Evolutionary conservation across 37 sponge, comb jelly and placozoan genomes (phyloP), one percentile per base, ranked within the genome.

Genomic region (Oopsacas minuta): DNA sequence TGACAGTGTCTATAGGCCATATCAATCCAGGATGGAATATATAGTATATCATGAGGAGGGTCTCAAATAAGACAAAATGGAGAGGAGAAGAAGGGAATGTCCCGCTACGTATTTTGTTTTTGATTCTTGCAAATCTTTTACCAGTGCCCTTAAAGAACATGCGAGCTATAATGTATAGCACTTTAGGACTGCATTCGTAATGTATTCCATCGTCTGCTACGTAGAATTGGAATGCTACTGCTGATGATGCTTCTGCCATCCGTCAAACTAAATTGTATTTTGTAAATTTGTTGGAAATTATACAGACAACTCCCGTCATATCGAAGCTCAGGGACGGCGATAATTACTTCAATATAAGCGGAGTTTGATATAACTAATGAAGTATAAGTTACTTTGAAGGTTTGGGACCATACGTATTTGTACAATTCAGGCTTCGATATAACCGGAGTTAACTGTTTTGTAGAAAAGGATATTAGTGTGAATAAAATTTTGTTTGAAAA

Each of bases 231-330:
- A 97, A 97, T 25, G 94, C 98, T 15, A 97, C 98, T 8, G 98
- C 98, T 36, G 91, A 89, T 22, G 86, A 90, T n/a, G 98, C 98
- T 87, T 97, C 98, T 36, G 98, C 98, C 98, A 97, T 97, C 39
- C 5, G 75, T 42, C n/a, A n/a, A n/a, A 42, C 49, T 42, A 42
- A 42, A 42, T 17, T 42, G 15, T 42, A 42, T 42, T 42, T 42
- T 42, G 15, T n/a, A n/a, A n/a, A n/a, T n/a, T n/a, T n/a, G n/a
- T n/a, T n/a, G n/a, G n/a, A n/a, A n/a, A n/a, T n/a, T n/a, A n/a
- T n/a, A n/a, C n/a, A n/a, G n/a, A n/a, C n/a, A n/a, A n/a, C n/a
- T n/a, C n/a, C n/a, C n/a, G n/a, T n/a, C n/a, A n/a, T n/a, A n/a
- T n/a, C n/a, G n/a, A n/a, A n/a, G n/a, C n/a, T n/a, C n/a, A n/a